Base-by-base conservation (phyloP, 2,113 vertebrate species). In the Tringa solitaria region DNA sequence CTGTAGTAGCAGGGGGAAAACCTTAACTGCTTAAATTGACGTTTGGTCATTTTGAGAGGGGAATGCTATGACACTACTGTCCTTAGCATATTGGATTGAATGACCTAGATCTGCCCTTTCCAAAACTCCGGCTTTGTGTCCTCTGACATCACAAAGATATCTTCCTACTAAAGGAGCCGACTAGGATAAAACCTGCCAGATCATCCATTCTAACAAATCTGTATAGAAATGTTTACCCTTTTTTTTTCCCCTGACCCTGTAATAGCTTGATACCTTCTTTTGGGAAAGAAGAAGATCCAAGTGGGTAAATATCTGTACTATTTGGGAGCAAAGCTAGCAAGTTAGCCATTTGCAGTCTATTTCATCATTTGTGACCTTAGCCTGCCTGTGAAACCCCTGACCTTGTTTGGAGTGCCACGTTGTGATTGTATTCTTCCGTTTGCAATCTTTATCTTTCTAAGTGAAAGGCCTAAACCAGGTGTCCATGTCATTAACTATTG, bases 371-470 rank as follows among this genome's bases (percentile, higher is more conserved):
- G 64, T 81, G 72, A 94, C 65, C 65, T 60, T n/a, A 78, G 61
- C 9, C 8, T 51, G 56, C 48, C 87, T 94, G 76, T 67, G 80
- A 87, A 89, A 70, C 28, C 39, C 51, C 76, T 81, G 84, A 84
- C 64, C 74, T 92, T 82, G 45, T 64, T 78, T 37, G 35, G 73
- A 70, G 35, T 73, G 56, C 53, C 73, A 93, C 23, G 17, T 82
- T 50, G 33, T 67, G 69, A 68, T 57, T 76, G 53, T 59, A 46
- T 22, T 89, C 73, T 84, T 54, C 22, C 87, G 65, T 90, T 96
- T 87, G 43, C 76, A 81, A 19, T 60, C 39, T 81, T 81, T 95
- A 70, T 95, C 90, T 94, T 92, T 67, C 39, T 21, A 79, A 95
- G 85, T 2, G 8, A 92, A 95, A 95, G 69, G 80, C 59, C 83